Evolutionary conservation across 2,888 invertebrate genomes (phyloP), one percentile per base, ranked within the genome.

Genomic region (Hydrotaea cyrtoneurina): DNA sequence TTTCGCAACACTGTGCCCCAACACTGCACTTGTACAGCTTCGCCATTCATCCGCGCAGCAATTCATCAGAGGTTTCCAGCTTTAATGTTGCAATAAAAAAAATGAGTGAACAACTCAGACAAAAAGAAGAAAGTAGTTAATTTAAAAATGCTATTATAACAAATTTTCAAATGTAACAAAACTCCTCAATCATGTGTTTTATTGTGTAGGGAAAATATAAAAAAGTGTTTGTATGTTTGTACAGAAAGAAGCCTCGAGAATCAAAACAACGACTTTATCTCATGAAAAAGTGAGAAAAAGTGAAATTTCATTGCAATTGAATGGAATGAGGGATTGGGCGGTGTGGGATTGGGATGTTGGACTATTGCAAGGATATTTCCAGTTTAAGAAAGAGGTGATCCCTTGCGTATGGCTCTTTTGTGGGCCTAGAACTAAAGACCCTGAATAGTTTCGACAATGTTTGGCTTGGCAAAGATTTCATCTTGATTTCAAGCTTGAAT

Each of bases 21-120:
- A 15, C 1, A 11, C 8, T 66, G 39, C 64, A 43, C 13, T 66
- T 46, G 46, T 4, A 43, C 23, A 10, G 43, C 13, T 17, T 46
- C 13, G 8, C 69, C 21, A 69, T 69, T 69, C 46, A 69, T 62
- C 62, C 15, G n/a, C 69, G 21, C 21, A 11, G 23, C 69, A 69
- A 69, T 69, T 69, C 69, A 43, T 69, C 21, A 31, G 46, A 69
- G 46, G 46, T 23, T 46, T 69, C 11, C 46, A 11, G 21, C 15
- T 46, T 69, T 19, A 69, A 69, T 21, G 46, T 46, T 46, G 21
- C 66, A 66, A 66, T 19, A 39, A 43, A 36, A 62, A 36, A 39
- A 69, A 36, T 64, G n/a, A n/a, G 19, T 4, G 43, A 39, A 21
- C 26, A 64, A 66, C 66, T 43, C 15, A 66, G 13, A 26, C 26